Evolutionary conservation across 1,140 invertebrate genomes (phyloP), one percentile per base, ranked within the genome.

Genomic region (Halotydeus destructor): DNA sequence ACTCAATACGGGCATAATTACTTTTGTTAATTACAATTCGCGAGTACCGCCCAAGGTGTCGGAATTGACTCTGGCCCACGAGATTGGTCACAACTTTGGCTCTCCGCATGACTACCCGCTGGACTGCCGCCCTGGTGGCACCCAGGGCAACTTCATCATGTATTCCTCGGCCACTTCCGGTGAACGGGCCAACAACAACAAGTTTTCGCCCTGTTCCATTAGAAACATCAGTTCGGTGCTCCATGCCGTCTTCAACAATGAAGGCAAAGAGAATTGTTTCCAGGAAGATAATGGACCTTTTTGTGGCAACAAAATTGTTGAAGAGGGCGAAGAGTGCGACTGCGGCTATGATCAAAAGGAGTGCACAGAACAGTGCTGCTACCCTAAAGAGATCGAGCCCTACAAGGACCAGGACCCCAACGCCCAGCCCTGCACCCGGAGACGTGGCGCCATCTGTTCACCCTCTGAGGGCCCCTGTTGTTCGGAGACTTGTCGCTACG

Each of bases 81-180:
- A 99, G 69, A 93, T 98, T 54, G 91, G 93, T 27, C 93, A 99
- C 61, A 98, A 97, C 64, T 98, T 99, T 60, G 93, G 93, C 44
- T 94, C 89, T 18, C 84, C 85, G 77, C 91, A 97, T 61, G 91
- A 98, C 61, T 91, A 81, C 60, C 86, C 88, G 1, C 69, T 71
- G 14, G 75, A 84, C 57, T 89, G 88, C 60, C 70, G 81, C 48
- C 81, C 84, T 0, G 84, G 85, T 46, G 82, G 84, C 25, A 60
- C 75, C 38, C 47, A 56, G 54, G 70, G 89, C 30, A 49, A 49
- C 21, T 97, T 72, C 55, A 96, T 97, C 46, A 96, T 96, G 88
- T 94, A 91, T 60, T 82, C 86, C 16, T 86, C 81, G 19, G 88
- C 88, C 9, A 94, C 86, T 0, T 83, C 80, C 35, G 88, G 88